phyloP scores from a whole-genome alignment of 2,888 invertebrate genomes.

The Xanthia icteritia region DNA sequence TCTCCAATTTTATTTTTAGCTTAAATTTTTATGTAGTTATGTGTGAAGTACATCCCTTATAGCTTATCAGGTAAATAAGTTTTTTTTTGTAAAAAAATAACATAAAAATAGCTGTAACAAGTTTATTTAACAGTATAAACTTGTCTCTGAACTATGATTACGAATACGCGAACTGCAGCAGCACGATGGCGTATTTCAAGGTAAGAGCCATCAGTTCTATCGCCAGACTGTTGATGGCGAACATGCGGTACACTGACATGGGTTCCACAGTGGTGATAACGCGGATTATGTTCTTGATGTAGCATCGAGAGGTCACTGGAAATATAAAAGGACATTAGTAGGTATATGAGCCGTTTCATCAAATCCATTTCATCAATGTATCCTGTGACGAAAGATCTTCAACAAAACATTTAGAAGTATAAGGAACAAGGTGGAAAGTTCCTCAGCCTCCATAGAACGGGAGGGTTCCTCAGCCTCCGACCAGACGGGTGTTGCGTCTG shows the following conservation, averaged over 20 bases:
- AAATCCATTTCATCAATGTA: not conserved
- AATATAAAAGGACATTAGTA: not conserved
- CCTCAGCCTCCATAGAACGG: not conserved
- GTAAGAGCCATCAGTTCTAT: conserved; percentile 16
- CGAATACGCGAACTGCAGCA: conserved; percentile 25
- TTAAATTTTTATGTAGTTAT: not conserved
- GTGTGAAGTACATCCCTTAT: not conserved
- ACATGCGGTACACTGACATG: conserved; percentile 36
- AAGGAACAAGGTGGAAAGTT: not conserved
- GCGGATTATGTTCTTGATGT: conserved; percentile 30
- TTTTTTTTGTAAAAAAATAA: not conserved
- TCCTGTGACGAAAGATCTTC: not conserved
- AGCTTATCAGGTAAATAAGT: not conserved
- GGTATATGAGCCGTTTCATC: not conserved
- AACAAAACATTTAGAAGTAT: not conserved
- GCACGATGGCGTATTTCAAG: conserved; percentile 26
- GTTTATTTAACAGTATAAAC: not conserved
- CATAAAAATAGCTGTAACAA: not conserved
- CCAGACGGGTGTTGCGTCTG: not conserved
- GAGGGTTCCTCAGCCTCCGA: not conserved
- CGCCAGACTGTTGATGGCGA: conserved; percentile 10
- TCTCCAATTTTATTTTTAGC: not conserved
- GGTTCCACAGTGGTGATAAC: conserved; percentile 23
- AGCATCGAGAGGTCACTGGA: conserved; percentile 15
- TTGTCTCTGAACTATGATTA: not conserved